phyloP scores from a whole-genome alignment of 2,113 vertebrate genomes.

The Scortum barcoo region DNA sequence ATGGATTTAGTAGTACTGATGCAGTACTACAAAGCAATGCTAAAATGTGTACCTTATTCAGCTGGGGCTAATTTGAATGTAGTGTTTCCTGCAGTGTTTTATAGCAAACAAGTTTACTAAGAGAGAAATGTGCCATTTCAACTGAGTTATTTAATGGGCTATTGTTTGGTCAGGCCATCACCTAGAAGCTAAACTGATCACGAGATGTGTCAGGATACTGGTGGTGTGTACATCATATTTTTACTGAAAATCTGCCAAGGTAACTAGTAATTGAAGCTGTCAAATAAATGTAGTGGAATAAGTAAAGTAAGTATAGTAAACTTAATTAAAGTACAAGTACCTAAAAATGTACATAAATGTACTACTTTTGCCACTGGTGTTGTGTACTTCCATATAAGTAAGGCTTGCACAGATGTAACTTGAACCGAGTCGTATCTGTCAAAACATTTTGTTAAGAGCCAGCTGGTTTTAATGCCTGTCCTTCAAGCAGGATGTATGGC shows the following conservation, averaged over 20 bases:
- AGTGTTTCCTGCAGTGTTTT: neutral
- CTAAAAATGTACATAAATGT: neutral
- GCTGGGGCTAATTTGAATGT: neutral
- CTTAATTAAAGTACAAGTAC: neutral
- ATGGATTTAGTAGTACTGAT: neutral
- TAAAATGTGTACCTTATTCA: neutral
- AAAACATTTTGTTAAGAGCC: conserved; percentile 14
- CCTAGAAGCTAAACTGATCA: neutral
- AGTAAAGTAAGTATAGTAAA: too few species aligned
- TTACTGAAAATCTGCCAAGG: neutral
- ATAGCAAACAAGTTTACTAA: neutral
- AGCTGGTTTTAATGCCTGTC: conserved; percentile 23
- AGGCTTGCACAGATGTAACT: neutral
- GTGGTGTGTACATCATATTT: neutral
- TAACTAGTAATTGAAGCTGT: neutral
- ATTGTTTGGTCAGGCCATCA: neutral
- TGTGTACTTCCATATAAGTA: neutral
- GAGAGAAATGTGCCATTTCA: neutral
- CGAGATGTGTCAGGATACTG: too few species aligned
- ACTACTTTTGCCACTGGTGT: neutral
- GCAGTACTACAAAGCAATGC: too few species aligned
- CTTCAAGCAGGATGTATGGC: conserved; percentile 32
- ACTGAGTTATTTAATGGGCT: neutral
- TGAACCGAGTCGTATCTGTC: conserved; percentile 5
- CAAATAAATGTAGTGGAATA: neutral